Conservation (phyloP, 2,797 vertebrate genomes). For the Rhodeus uyekii region DNA sequence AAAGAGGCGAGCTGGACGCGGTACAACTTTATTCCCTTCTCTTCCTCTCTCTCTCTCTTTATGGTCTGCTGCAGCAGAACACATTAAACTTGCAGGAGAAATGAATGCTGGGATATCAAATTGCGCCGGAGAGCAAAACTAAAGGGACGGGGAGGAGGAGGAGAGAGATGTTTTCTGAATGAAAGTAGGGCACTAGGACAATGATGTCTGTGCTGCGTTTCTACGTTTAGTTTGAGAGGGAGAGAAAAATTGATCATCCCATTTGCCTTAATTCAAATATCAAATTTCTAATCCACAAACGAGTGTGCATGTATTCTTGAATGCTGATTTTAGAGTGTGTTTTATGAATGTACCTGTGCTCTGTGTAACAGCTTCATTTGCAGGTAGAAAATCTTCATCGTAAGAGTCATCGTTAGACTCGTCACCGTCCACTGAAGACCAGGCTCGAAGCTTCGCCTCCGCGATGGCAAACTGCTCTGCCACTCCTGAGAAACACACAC, state of each 20-base stretch:
- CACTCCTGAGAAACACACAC: conserved; percentile 76
- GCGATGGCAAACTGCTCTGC: conserved; percentile 97
- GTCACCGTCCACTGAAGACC: conserved; percentile 95
- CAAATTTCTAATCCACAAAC: background rate
- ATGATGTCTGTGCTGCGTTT: conserved; percentile 36
- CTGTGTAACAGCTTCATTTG: conserved; percentile 80
- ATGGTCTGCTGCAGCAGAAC: background rate
- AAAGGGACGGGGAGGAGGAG: conserved; percentile 72
- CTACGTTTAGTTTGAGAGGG: background rate
- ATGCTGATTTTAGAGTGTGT: background rate
- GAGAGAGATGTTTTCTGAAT: conserved; percentile 55
- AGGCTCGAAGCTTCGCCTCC: conserved; percentile 94
- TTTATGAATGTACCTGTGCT: conserved; percentile 73
- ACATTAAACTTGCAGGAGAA: conserved; percentile 80
- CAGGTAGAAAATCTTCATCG: conserved; percentile 88
- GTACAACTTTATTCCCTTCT: background rate
- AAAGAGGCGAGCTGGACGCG: background rate
- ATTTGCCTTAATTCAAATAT: background rate
- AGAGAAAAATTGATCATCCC: background rate
- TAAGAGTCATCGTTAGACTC: conserved; percentile 97
- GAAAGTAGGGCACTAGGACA: conserved; percentile 78
- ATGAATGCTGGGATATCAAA: conserved; percentile 72
- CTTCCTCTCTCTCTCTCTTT: conserved; percentile 13
- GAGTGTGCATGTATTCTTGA: background rate
- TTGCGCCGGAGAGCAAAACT: conserved; percentile 68